Percentiles rank a stretch among this genome's conserved stretches.
Evolutionary conservation across 2,113 vertebrate genomes (phyloP).

Genomic region (Sinocyclocheilus anshuiensis): DNA sequence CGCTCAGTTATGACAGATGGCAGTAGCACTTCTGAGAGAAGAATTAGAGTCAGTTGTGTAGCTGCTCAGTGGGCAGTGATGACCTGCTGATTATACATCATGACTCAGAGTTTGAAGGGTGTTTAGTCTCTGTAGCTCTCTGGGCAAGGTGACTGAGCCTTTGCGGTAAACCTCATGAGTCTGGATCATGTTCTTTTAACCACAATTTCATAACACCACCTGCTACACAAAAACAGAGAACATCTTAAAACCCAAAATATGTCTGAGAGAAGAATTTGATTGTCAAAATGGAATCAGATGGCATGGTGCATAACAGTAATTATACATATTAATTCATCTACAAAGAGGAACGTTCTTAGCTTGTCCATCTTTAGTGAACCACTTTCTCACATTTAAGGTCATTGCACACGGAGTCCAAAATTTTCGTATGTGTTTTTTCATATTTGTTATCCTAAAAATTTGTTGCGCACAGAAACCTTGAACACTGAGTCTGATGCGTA

Average conservation of each 20-base stretch:
- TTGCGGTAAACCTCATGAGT: slow-evolving; percentile 29
- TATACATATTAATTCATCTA: background rate
- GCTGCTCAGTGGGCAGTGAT: slow-evolving; percentile 51
- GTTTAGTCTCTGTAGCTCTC: slow-evolving; percentile 28
- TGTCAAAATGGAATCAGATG: background rate
- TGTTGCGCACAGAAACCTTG: too few relatives aligned
- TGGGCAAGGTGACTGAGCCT: slow-evolving; percentile 46
- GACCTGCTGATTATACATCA: slow-evolving; percentile 50
- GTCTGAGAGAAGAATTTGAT: background rate
- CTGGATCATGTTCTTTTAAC: slow-evolving; percentile 34
- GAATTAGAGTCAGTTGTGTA: slow-evolving; percentile 36
- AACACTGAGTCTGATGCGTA: too few relatives aligned
- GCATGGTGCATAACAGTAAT: background rate
- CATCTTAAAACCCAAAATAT: background rate
- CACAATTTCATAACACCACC: slow-evolving; percentile 32
- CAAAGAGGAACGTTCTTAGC: background rate
- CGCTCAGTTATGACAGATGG: slow-evolving; percentile 34
- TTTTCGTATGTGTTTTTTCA: too few relatives aligned
- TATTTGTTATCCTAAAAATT: too few relatives aligned
- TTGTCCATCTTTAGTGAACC: background rate
- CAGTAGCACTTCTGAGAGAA: slow-evolving; percentile 36
- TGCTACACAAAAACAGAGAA: slow-evolving; percentile 1
- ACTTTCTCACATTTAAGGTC: background rate
- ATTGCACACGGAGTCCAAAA: too few relatives aligned
- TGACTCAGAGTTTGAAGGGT: slow-evolving; percentile 52